phyloP scores from a whole-genome alignment of 2,797 vertebrate species.

The Avahi laniger region DNA sequence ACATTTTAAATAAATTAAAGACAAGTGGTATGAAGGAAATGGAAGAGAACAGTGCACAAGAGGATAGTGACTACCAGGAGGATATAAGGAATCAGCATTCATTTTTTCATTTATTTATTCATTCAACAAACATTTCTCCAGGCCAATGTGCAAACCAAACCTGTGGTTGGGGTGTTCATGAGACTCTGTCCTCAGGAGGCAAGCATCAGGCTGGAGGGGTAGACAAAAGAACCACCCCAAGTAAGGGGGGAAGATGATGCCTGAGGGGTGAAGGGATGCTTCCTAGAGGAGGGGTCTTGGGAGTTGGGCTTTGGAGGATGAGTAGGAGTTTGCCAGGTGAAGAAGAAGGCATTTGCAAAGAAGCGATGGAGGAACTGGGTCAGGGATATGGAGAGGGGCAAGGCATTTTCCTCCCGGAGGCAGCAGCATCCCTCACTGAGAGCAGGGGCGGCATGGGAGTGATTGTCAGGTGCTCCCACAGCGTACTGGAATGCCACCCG shows the following conservation, averaged over 20 bases:
- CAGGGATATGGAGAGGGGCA: rapidly evolving
- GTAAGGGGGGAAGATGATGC: not conserved
- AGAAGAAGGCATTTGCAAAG: not conserved
- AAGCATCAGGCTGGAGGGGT: not conserved
- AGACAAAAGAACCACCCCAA: not conserved
- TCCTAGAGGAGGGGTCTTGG: not conserved
- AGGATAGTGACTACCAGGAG: not conserved
- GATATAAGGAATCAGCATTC: not conserved
- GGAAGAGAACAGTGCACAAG: not conserved
- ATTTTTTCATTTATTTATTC: no score
- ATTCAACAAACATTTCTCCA: not conserved
- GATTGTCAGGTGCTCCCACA: slow-evolving; percentile 61
- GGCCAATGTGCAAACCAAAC: not conserved
- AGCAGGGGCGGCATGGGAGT: not conserved
- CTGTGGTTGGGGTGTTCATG: not conserved
- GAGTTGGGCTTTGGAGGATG: not conserved
- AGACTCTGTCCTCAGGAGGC: not conserved
- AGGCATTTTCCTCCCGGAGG: not conserved
- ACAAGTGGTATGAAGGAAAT: not conserved
- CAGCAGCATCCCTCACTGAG: not conserved
- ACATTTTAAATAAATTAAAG: not conserved
- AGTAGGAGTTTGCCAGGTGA: not conserved
- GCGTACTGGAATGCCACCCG: slow-evolving; percentile 93
- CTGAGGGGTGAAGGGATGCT: not conserved
- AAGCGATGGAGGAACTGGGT: not conserved